phyloP scores from a whole-genome alignment of 2,888 invertebrate species.

The Cabera pusaria region DNA sequence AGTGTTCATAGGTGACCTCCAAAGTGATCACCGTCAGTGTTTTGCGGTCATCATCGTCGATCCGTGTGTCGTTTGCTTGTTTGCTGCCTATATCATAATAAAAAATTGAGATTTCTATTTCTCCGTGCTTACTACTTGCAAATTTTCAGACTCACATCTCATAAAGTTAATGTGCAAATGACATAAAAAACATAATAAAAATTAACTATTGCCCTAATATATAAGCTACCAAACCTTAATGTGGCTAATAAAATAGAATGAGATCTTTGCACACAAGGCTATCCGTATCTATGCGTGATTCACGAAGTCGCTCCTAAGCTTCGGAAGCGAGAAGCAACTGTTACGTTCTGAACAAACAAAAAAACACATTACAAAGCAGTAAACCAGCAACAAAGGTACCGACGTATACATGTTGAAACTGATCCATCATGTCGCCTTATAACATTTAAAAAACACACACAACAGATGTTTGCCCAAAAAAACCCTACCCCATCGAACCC shows the following conservation, averaged over 20 bases:
- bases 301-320: slow-evolving; percentile 48
- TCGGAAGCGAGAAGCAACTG: slow-evolving; percentile 62
- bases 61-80: too few relatives aligned
- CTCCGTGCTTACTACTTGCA: too few relatives aligned
- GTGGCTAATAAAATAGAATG: slow-evolving; percentile 14
- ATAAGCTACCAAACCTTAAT: slow-evolving; percentile 7
- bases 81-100: too few relatives aligned
- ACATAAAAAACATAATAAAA: too few relatives aligned
- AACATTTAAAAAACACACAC: slow-evolving; percentile 78
- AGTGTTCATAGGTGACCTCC: too few relatives aligned
- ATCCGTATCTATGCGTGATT: slow-evolving; percentile 21
- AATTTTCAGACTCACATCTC: too few relatives aligned
- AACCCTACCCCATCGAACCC: slow-evolving; percentile 68
- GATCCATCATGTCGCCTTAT: slow-evolving; percentile 83
- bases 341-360: slow-evolving; percentile 79
- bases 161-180: too few relatives aligned
- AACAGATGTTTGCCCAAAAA: slow-evolving; percentile 81
- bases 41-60: too few relatives aligned
- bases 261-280: slow-evolving; percentile 15
- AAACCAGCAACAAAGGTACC: slow-evolving; percentile 79
- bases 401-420: slow-evolving; percentile 81
- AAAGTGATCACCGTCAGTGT: too few relatives aligned
- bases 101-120: too few relatives aligned
- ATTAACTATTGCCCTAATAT: neutral
- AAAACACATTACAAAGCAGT: slow-evolving; percentile 81